Evolutionary conservation across 2,888 invertebrate species (phyloP).

Genomic region (Emmelina monodactyla): DNA sequence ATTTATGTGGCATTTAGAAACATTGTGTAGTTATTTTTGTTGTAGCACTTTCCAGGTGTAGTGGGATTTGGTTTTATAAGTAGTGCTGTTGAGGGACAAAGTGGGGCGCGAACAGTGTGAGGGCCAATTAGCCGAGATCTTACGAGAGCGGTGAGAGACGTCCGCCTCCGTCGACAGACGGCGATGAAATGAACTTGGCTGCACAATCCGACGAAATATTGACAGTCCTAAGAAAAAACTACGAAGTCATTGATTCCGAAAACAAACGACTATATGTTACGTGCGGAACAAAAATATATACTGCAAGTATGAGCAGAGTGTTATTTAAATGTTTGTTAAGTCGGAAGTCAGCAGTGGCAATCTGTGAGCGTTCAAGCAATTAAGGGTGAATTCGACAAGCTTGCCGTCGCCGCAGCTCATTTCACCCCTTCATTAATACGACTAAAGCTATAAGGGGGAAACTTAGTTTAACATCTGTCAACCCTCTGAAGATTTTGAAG

Average conservation of each 20-base stretch:
- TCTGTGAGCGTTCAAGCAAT: conserved; percentile 17
- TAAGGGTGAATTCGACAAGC: conserved; percentile 3
- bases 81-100: conserved; percentile 21
- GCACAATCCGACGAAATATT: too few relatives aligned
- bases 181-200: conserved; percentile 12
- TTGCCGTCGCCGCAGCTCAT: neutral
- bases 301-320: too few relatives aligned
- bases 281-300: too few relatives aligned
- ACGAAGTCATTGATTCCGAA: too few relatives aligned
- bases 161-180: conserved; percentile 9
- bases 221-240: too few relatives aligned
- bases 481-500: conserved; percentile 38
- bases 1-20: neutral
- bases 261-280: too few relatives aligned
- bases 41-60: too few relatives aligned
- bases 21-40: too few relatives aligned
- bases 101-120: conserved; percentile 22
- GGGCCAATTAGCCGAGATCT: conserved; percentile 27
- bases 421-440: conserved; percentile 20
- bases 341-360: conserved; percentile 9
- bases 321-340: conserved; percentile 9
- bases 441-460: conserved; percentile 22
- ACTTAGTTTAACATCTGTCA: conserved; percentile 56
- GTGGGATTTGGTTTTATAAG: conserved; percentile 9
- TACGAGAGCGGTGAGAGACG: conserved; percentile 17